Percentiles rank a stretch among this genome's conserved stretches.
Evolutionary conservation across 2,797 vertebrate species (phyloP).

Genomic region (Epinephelus malabaricus): DNA sequence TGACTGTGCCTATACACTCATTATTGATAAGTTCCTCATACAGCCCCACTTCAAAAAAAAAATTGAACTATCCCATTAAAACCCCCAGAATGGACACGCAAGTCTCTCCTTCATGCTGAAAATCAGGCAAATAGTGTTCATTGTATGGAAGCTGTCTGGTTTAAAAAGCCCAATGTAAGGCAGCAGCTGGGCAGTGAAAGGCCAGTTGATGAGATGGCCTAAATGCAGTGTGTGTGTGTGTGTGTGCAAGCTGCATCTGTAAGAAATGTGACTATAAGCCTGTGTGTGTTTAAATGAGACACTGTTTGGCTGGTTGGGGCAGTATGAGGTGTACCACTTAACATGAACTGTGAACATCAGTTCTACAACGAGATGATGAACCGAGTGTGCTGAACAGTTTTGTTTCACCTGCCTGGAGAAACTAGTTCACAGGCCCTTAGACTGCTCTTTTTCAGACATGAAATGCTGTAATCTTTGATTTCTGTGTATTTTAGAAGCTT

Average conservation of each 20-base stretch:
- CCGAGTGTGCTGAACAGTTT: not conserved
- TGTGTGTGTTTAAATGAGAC: conserved; percentile 8
- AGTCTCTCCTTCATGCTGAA: conserved; percentile 6
- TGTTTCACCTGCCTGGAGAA: not conserved
- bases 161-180: conserved; percentile 30
- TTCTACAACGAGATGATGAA: not conserved
- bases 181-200: conserved; percentile 25
- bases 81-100: too few species aligned
- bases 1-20: too few species aligned
- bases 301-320: not conserved
- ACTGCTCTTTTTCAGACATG: not conserved
- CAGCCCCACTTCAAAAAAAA: too few species aligned
- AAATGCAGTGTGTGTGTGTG: conserved; percentile 4
- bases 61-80: too few species aligned
- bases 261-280: conserved; percentile 2
- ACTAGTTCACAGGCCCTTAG: not conserved
- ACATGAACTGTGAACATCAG: not conserved
- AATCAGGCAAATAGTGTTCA: conserved; percentile 25
- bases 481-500: not conserved
- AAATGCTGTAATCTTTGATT: not conserved
- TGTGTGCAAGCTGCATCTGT: conserved; percentile 7
- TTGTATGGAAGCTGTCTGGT: conserved; percentile 16
- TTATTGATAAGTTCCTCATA: too few species aligned
- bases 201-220: conserved; percentile 32
- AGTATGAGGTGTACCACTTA: not conserved